Conservation (phyloP, 2,888 invertebrate species). For the Sphaeridia pumilis region DNA sequence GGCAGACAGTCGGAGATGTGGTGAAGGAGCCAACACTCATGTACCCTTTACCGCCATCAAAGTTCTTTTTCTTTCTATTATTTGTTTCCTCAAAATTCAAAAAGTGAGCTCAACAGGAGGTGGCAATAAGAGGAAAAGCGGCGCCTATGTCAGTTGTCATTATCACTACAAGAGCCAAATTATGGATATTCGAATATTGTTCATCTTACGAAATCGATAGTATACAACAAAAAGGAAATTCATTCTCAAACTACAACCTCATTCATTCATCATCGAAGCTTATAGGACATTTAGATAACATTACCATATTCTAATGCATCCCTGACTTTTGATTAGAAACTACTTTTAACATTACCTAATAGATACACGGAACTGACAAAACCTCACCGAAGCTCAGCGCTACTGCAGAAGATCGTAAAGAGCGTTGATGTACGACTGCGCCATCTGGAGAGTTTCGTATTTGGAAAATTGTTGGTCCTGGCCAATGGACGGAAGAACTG, state of each 20-base stretch:
- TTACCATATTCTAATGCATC: too few species aligned
- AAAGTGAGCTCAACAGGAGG: background rate
- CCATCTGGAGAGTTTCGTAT: conserved; percentile 68
- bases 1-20: conserved; percentile 1
- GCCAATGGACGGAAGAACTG: conserved; percentile 58
- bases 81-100: background rate
- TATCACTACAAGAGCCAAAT: background rate
- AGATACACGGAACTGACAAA: too few species aligned
- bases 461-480: conserved; percentile 62
- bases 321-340: too few species aligned
- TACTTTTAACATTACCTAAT: too few species aligned
- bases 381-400: too few species aligned
- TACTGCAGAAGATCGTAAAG: conserved; percentile 14
- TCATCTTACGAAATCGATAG: too few species aligned
- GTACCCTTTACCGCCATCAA: background rate
- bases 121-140: background rate
- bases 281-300: too few species aligned
- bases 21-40: background rate
- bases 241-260: too few species aligned
- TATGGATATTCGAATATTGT: too few species aligned
- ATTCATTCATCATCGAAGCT: too few species aligned
- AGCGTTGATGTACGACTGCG: conserved; percentile 44
- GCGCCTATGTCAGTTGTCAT: background rate
- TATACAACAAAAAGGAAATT: background rate
- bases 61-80: background rate